These are phyloP conservation scores for Petrolisthes manimaculis DNA, from an alignment of 2,888 invertebrate genomes.

Conservation along the genomic window DNA sequence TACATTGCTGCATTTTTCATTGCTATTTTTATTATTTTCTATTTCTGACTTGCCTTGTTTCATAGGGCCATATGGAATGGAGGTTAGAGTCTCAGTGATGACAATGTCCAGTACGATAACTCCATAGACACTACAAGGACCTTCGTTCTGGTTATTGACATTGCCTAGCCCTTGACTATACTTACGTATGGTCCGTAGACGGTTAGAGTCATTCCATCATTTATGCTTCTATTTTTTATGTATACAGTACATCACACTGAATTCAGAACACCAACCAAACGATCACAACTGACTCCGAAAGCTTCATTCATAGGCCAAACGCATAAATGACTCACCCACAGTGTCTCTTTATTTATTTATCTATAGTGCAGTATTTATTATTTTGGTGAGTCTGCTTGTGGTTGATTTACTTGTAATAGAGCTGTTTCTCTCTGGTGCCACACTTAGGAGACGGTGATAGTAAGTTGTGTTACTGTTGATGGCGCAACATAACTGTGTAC, in stretches of 20 bases:
- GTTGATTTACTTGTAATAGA: conserved; percentile 59
- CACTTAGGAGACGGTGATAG: conserved; percentile 63
- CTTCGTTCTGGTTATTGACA: too few relatives aligned
- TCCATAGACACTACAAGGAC: too few relatives aligned
- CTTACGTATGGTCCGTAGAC: too few relatives aligned
- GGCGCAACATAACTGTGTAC: conserved; percentile 39
- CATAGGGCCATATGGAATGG: too few relatives aligned
- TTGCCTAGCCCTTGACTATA: too few relatives aligned
- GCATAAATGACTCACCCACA: conserved; percentile 40
- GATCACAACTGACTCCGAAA: too few relatives aligned
- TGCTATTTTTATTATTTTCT: too few relatives aligned
- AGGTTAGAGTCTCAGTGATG: too few relatives aligned
- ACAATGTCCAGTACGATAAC: too few relatives aligned
- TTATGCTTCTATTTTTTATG: neutral
- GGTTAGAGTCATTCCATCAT: neutral
- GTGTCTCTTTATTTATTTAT: conserved; percentile 4
- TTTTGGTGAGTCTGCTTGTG: conserved; percentile 19
- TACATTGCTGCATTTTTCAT: too few relatives aligned
- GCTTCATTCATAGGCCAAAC: neutral
- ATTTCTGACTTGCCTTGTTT: too few relatives aligned
- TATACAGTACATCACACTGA: neutral
- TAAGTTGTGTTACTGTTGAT: conserved; percentile 54
- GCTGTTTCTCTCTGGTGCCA: conserved; percentile 59
- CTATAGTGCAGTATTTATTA: neutral
- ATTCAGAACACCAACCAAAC: neutral